Evolutionary conservation across 2,797 vertebrate species (phyloP).

Genomic region (Pygocentrus nattereri): DNA sequence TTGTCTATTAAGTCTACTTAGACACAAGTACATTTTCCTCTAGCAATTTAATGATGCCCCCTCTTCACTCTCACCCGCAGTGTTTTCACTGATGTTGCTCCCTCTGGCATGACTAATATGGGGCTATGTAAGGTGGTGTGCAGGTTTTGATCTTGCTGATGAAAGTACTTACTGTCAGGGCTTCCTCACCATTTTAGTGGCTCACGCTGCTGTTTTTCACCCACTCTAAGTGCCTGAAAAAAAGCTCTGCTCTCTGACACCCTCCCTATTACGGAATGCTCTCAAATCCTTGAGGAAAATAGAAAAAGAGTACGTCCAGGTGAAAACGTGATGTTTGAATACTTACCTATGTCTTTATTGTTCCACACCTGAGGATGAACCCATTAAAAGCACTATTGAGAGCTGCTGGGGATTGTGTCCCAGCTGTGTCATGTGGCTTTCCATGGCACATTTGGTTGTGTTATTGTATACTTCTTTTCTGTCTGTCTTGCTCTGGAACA

Average conservation of each 20-base stretch:
- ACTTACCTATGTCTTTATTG: not conserved
- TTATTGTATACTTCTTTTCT: too few species aligned
- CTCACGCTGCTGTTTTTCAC: conserved; percentile 29
- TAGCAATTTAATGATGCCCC: not conserved
- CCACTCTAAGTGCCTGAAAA: conserved; percentile 11
- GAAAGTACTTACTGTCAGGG: conserved; percentile 1
- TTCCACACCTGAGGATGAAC: not conserved
- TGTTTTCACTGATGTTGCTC: not conserved
- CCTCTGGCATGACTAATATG: not conserved
- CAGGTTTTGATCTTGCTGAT: conserved; percentile 20
- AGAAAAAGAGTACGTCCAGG: not conserved
- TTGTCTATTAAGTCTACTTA: not conserved
- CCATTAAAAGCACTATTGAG: not conserved
- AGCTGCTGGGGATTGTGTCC: not conserved
- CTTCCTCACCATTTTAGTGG: conserved; percentile 14
- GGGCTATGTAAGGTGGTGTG: conserved; percentile 15
- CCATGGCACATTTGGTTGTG: too few species aligned
- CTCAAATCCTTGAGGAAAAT: conserved; percentile 19
- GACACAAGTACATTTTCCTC: not conserved
- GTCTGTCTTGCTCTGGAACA: too few species aligned
- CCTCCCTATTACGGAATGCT: conserved; percentile 48
- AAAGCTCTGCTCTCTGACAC: conserved; percentile 30
- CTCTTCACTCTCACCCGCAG: not conserved
- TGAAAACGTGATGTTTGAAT: not conserved
- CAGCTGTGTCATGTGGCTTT: not conserved